Conservation (phyloP, 2,113 vertebrate species). For the Lutjanus erythropterus region DNA sequence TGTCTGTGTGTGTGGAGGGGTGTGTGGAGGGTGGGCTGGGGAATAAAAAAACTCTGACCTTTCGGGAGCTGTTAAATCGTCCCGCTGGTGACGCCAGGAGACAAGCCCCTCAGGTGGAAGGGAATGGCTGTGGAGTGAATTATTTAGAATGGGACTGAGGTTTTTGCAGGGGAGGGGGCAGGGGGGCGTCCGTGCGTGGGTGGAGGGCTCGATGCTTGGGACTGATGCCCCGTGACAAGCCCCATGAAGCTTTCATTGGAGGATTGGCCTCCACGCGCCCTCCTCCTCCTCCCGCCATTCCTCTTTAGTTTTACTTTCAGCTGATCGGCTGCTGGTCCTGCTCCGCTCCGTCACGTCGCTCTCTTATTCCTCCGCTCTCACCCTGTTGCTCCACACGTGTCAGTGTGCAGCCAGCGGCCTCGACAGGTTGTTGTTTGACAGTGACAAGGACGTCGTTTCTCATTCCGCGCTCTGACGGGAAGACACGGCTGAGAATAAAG, state of each 20-base stretch:
- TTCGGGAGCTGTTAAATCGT: slow-evolving; percentile 87
- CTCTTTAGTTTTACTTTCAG: slow-evolving; percentile 58
- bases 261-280: slow-evolving; percentile 42
- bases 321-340: slow-evolving; percentile 37
- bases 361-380: slow-evolving; percentile 35
- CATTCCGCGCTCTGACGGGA: slow-evolving; percentile 21
- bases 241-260: slow-evolving; percentile 68
- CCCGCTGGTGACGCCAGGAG: slow-evolving; percentile 88
- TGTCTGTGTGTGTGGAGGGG: slow-evolving; percentile 10
- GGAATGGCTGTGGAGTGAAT: slow-evolving; percentile 86
- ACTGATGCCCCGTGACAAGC: slow-evolving; percentile 82
- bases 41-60: slow-evolving; percentile 80
- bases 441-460: slow-evolving; percentile 55
- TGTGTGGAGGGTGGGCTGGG: slow-evolving; percentile 29
- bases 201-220: slow-evolving; percentile 54
- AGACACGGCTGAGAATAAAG: slow-evolving; percentile 19
- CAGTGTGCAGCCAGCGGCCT: slow-evolving; percentile 35
- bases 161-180: slow-evolving; percentile 28
- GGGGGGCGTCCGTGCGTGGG: slow-evolving; percentile 40
- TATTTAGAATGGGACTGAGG: slow-evolving; percentile 85
- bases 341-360: slow-evolving; percentile 35
- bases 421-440: slow-evolving; percentile 51
- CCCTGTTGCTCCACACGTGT: slow-evolving; percentile 69
- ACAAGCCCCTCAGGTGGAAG: slow-evolving; percentile 89
- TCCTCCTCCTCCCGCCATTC: slow-evolving; percentile 45